Evolutionary conservation across 2,113 vertebrate species (phyloP), one percentile per base, ranked within the genome.

Genomic region (Amphilophus citrinellus): DNA sequence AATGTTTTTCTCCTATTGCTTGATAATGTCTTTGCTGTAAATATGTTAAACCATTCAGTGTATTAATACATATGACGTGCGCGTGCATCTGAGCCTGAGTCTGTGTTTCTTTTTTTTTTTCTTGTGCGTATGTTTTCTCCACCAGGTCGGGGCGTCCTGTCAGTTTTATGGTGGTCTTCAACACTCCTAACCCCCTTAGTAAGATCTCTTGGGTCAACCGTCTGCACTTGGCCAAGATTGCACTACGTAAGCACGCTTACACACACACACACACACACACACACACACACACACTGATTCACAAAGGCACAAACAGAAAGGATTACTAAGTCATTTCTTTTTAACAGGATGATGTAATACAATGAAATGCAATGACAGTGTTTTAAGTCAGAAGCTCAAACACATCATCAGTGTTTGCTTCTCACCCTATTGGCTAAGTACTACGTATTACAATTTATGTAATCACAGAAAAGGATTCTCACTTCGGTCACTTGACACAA

Each of bases 131-230:
- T 83, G 65, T 86, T 30, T 91, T 61, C 50, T 78, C n/a, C 61
- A 82, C 3, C 75, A 99, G 98, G 93, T 98, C 98, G 0, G 98
- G 98, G 4, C 98, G 97, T 22, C 98, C 98, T 53, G 97, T 98
- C 91, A 99, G 97, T 2, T 97, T 99, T 94, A 98, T 98, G 96
- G 97, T 98, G 86, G 98, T 99, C 86, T 99, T 99, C 95, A 98
- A 99, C 96, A 99, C 98, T 0, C 97, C 98, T 15, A 99, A 90
- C 88, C 97, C 98, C 14, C 94, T 99, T 61, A 99, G 98, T 91
- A 99, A 99, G 95, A 98, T 99, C 92, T 98, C 97, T 89, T 99
- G 98, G 98, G 98, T 99, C 88, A 99, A 99, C 91, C 96, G 97
- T 20, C 88, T 99, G 84, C 98, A 99, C 89, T 87, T 99, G 95